Percentiles rank a stretch among this genome's conserved stretches.
Conservation (phyloP, 53 echinoderm and acorn worm genomes). For the Holothuria leucospilota region DNA sequence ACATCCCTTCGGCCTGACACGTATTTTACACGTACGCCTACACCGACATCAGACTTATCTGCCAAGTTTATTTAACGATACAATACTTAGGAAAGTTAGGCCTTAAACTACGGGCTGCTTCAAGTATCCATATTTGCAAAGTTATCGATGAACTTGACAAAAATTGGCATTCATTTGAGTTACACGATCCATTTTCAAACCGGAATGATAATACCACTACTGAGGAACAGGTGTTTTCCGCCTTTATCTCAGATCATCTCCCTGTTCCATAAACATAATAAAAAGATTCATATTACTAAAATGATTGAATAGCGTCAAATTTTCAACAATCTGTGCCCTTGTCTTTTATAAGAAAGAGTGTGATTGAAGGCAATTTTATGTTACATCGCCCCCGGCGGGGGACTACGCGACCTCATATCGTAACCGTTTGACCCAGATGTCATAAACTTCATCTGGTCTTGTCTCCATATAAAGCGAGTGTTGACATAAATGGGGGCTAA, state of each 20-base stretch:
- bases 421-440: slow-evolving; percentile 1
- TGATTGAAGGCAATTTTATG: slow-evolving; percentile 9
- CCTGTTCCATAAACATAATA: neutral
- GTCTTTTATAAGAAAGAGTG: neutral
- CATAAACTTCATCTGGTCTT: slow-evolving; percentile 12
- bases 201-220: too few relatives aligned
- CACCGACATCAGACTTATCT: too few relatives aligned
- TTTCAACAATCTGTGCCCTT: slow-evolving; percentile 36
- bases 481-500: slow-evolving; percentile 15
- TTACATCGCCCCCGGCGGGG: neutral
- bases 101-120: too few relatives aligned
- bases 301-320: slow-evolving; percentile 24
- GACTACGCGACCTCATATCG: neutral
- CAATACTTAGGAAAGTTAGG: too few relatives aligned
- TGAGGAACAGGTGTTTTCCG: slow-evolving; percentile 15
- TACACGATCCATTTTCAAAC: too few relatives aligned
- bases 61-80: too few relatives aligned
- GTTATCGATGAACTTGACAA: too few relatives aligned
- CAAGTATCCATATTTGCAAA: too few relatives aligned
- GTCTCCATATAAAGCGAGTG: neutral
- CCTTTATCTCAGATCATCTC: neutral
- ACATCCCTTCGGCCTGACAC: too few relatives aligned
- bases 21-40: too few relatives aligned
- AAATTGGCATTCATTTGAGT: too few relatives aligned
- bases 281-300: slow-evolving; percentile 5